Evolutionary conservation across 2,797 vertebrate species (phyloP).

Genomic region (Staurois parvus): DNA sequence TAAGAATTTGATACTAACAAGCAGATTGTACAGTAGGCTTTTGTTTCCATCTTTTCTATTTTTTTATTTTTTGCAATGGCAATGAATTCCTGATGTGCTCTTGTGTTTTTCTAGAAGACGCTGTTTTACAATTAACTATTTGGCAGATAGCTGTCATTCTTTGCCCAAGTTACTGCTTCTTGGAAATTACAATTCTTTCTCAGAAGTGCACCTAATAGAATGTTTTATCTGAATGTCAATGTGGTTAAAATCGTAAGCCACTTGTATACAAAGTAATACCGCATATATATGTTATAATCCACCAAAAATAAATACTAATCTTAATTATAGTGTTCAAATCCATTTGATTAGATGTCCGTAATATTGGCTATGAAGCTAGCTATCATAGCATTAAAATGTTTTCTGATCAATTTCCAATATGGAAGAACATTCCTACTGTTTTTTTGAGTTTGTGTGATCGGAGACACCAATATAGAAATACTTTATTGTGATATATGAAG

Average conservation of each 20-base stretch:
- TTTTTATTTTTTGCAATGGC: conserved; percentile 1
- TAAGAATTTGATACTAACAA: conserved; percentile 56
- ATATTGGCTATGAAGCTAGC: background rate
- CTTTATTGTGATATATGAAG: too few species aligned
- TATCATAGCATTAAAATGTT: background rate
- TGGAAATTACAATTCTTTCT: conserved; percentile 26
- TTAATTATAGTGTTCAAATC: background rate
- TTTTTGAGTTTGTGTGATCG: too few species aligned
- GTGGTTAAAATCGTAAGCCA: background rate
- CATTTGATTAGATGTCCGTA: background rate
- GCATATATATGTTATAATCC: background rate
- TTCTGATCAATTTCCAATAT: background rate
- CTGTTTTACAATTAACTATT: conserved; percentile 30
- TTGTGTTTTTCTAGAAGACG: conserved; percentile 14
- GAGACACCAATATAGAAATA: too few species aligned
- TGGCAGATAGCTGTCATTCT: conserved; percentile 29
- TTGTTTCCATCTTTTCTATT: conserved; percentile 50
- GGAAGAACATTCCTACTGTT: background rate
- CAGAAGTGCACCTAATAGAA: background rate
- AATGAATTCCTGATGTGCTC: conserved; percentile 51
- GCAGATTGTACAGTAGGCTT: conserved; percentile 49
- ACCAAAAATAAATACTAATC: conserved; percentile 7
- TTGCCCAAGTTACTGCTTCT: conserved; percentile 15
- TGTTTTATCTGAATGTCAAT: background rate
- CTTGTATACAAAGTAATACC: background rate